Base-by-base conservation (phyloP, 2,888 invertebrate species). In the Empis stercorea region DNA sequence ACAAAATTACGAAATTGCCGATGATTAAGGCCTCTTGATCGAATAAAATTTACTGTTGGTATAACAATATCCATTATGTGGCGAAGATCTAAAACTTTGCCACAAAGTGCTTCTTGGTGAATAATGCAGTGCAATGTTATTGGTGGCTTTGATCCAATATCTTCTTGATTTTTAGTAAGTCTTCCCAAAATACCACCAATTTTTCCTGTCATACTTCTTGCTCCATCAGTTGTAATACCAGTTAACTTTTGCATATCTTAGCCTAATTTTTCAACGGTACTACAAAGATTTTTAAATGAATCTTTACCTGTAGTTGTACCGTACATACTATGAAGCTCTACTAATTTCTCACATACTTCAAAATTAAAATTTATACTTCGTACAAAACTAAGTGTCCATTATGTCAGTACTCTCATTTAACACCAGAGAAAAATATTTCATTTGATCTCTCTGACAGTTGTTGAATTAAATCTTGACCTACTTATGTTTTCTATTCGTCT, bases 331-430 rank as follows among this genome's bases (percentile, higher is more conserved):
- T 36, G 14, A 36, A 36, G 36, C 15, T 36, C 36, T 36, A 15
- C 36, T 36, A 36, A 36, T 36, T 36, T 15, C 15, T 36, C 36
- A 36, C 36, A 36, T 36, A 36, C 36, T 36, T 36, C 36, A 36
- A 36, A 36, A 36, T 36, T 36, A 36, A 36, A 36, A 36, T 36
- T 36, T 32, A 32, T 32, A 32, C 46, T 45, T 44, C 23, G 23
- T 10, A 27, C 17, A 27, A 42, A 27, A 42, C 27, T 42, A 14
- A 30, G 27, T 42, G 14, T 42, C 42, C 23, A n/a, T 42, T 30
- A 30, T 9, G 30, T 42, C 42, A 42, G 42, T 42, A 4, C 42
- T 23, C 17, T 27, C 42, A 42, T 23, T 30, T 14, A 42, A 30
- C 14, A 30, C 42, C 30, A 30, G 23, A 42, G 42, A 42, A 42